Conservation (phyloP, 2,888 invertebrate genomes). For the Eudemis profundana region DNA sequence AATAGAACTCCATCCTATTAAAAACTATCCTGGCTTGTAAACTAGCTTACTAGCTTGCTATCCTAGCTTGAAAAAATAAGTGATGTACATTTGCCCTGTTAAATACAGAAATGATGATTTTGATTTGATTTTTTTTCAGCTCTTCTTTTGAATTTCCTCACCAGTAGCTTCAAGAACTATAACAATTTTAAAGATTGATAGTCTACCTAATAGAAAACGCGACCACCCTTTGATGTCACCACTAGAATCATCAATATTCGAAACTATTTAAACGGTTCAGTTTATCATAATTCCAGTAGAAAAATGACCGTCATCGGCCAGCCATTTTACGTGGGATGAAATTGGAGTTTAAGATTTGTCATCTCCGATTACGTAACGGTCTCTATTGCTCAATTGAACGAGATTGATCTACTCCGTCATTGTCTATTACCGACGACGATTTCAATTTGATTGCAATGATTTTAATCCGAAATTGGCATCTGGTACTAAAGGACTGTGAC, state of each 20-base stretch:
- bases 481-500: not conserved
- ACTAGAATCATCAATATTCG: not conserved
- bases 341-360: slow-evolving; percentile 26
- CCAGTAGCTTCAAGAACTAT: not conserved
- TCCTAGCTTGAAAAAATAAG: no score
- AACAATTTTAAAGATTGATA: not conserved
- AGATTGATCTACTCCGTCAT: slow-evolving; percentile 32
- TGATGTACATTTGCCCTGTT: no score
- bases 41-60: no score
- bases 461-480: slow-evolving; percentile 23
- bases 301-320: slow-evolving; percentile 7
- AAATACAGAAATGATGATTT: no score
- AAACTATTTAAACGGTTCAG: not conserved
- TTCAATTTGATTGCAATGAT: slow-evolving; percentile 25
- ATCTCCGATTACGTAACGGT: slow-evolving; percentile 26
- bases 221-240: not conserved
- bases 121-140: no score
- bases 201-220: not conserved
- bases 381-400: slow-evolving; percentile 29
- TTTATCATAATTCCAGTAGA: slow-evolving; percentile 6
- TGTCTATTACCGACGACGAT: slow-evolving; percentile 24
- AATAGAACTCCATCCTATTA: no score
- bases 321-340: slow-evolving; percentile 14
- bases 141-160: slow-evolving; percentile 14
- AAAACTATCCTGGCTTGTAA: no score